A percentile compares a stretch with the other conserved stretches of the same genome.
These are phyloP conservation scores for Frankliniella intonsa DNA, from an alignment of 2,888 invertebrate genomes.

Conservation along the genomic window DNA sequence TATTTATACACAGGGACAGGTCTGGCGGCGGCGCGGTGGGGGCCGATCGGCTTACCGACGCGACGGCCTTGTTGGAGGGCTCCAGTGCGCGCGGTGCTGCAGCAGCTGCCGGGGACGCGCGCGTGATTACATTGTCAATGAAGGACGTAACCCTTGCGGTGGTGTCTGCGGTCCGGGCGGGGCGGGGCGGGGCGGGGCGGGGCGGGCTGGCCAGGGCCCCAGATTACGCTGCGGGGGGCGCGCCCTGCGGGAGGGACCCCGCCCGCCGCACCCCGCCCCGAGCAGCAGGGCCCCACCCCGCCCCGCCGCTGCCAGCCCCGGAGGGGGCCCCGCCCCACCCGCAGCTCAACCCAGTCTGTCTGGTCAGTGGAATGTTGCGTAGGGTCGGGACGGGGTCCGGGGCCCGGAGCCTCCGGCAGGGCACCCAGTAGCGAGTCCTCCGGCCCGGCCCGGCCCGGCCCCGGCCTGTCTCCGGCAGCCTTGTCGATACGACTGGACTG, in stretches of 20 bases:
- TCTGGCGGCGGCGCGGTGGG: not conserved
- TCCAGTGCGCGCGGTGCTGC: no score
- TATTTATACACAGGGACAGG: not conserved
- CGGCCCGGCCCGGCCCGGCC: not conserved
- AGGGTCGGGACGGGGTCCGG: not conserved
- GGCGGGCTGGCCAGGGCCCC: not conserved
- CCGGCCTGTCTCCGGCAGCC: not conserved
- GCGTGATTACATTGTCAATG: slow-evolving; percentile 23
- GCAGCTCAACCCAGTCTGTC: not conserved
- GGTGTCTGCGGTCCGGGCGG: slow-evolving; percentile 6
- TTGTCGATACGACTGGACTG: not conserved
- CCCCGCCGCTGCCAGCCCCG: not conserved
- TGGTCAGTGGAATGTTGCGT: not conserved
- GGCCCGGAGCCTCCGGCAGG: not conserved
- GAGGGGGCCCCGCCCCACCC: not conserved
- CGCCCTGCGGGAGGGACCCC: not conserved
- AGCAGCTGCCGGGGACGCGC: not conserved
- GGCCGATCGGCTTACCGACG: not conserved
- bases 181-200: not conserved
- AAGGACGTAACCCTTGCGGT: not conserved
- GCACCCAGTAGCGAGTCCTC: not conserved
- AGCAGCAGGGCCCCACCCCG: not conserved
- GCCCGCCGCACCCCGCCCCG: not conserved
- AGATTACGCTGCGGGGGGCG: slow-evolving; percentile 13
- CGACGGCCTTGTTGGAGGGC: not conserved